These are phyloP conservation scores for Thalpophila matura DNA, from an alignment of 2,888 invertebrate genomes.

Conservation along the genomic window DNA sequence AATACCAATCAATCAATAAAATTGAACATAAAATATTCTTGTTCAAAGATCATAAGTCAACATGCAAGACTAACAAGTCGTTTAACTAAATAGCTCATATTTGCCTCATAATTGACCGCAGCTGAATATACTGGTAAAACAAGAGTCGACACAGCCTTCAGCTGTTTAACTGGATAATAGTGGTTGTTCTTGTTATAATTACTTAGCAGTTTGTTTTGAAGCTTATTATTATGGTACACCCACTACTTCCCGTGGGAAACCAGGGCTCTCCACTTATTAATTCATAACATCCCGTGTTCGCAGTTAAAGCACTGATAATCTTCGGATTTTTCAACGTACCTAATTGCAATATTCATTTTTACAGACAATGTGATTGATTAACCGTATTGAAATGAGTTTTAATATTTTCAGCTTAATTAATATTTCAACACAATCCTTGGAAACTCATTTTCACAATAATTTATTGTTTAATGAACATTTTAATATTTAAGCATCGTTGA, in stretches of 20 bases:
- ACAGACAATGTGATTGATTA: constrained; percentile 34
- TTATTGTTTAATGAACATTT: constrained; percentile 56
- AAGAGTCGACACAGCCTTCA: constrained; percentile 76
- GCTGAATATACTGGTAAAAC: constrained; percentile 81
- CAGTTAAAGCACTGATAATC: constrained; percentile 74
- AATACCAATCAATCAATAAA: constrained; percentile 55
- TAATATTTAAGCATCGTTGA: constrained; percentile 51
- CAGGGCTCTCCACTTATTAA: constrained; percentile 83
- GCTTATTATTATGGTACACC: constrained; percentile 83
- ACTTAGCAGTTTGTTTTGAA: constrained; percentile 86
- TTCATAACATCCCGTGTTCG: constrained; percentile 81
- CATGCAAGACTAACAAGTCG: constrained; percentile 63
- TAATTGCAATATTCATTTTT: constrained; percentile 59
- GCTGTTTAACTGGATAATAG: constrained; percentile 84
- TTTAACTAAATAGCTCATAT: constrained; percentile 67
- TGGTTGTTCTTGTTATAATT: constrained; percentile 86
- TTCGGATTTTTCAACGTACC: constrained; percentile 69
- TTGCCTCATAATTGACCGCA: constrained; percentile 77
- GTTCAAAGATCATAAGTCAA: constrained; percentile 43
- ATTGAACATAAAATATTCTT: constrained; percentile 62
- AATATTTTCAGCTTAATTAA: constrained; percentile 48
- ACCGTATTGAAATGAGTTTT: constrained; percentile 38
- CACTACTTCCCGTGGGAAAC: constrained; percentile 79
- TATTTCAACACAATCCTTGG: constrained; percentile 52
- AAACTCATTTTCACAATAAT: constrained; percentile 52